Evolutionary conservation across 2,888 invertebrate species (phyloP).

Genomic region (Caenorhabditis wallacei): DNA sequence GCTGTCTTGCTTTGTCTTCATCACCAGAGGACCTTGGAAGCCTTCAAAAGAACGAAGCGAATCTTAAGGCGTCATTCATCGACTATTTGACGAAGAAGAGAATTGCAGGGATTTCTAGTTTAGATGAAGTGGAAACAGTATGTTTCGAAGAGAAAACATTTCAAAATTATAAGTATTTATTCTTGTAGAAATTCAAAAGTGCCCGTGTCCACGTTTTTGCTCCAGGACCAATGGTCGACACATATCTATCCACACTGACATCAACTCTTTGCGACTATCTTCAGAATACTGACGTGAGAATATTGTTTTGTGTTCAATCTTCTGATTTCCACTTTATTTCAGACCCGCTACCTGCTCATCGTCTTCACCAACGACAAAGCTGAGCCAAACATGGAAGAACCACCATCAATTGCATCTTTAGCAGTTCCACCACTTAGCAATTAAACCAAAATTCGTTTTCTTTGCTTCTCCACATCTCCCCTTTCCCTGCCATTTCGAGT

Average conservation of each 20-base stretch:
- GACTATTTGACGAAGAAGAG: slow-evolving; percentile 50
- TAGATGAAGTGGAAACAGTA: slow-evolving; percentile 11
- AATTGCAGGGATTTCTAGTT: slow-evolving; percentile 54
- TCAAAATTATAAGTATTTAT: background rate
- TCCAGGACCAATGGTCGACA: slow-evolving; percentile 36
- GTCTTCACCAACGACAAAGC: slow-evolving; percentile 52
- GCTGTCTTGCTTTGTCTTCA: slow-evolving; percentile 41
- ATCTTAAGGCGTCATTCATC: slow-evolving; percentile 32
- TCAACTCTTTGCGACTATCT: slow-evolving; percentile 35
- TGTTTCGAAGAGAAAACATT: background rate
- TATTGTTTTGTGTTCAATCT: background rate
- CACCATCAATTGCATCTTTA: slow-evolving; percentile 4
- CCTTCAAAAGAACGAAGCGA: background rate
- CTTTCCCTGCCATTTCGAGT: slow-evolving; percentile 41
- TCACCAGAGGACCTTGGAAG: background rate
- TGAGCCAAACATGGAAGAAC: slow-evolving; percentile 36
- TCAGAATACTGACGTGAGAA: slow-evolving; percentile 21
- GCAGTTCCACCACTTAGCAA: slow-evolving; percentile 23
- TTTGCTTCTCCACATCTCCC: background rate
- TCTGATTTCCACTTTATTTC: background rate
- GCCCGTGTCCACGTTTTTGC: slow-evolving; percentile 58
- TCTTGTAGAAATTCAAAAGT: slow-evolving; percentile 31
- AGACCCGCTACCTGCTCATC: slow-evolving; percentile 37
- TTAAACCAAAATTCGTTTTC: background rate
- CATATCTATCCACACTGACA: slow-evolving; percentile 39